phyloP scores from a whole-genome alignment of 2,888 invertebrate species.

The Sarcophaga subvicina region DNA sequence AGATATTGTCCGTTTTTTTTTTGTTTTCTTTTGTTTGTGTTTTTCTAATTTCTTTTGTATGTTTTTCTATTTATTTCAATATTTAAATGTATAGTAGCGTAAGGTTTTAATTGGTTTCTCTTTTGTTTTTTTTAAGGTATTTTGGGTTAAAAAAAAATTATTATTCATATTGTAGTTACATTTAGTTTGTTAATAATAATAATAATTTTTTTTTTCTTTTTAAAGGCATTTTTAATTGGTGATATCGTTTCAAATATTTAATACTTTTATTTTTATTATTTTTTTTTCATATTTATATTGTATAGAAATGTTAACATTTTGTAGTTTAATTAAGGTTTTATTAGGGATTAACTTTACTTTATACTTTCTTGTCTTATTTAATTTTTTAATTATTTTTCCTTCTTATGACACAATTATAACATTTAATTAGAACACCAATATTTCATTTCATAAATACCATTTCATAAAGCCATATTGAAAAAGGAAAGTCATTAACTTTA shows the following conservation, averaged over 20 bases:
- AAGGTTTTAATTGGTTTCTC: constrained; percentile 67
- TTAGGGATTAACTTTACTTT: constrained; percentile 28
- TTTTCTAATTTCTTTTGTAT: background rate
- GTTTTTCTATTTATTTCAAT: constrained; percentile 5
- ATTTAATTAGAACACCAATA: constrained; percentile 35
- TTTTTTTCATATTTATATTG: constrained; percentile 58
- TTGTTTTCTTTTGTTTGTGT: constrained; percentile 33
- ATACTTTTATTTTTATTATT: constrained; percentile 29
- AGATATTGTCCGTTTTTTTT: constrained; percentile 61
- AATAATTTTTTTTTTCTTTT: constrained; percentile 53
- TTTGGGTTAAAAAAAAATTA: constrained; percentile 32
- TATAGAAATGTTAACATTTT: constrained; percentile 66
- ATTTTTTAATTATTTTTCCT: no score
- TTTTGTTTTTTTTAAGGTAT: background rate
- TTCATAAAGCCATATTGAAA: background rate
- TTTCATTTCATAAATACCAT: background rate
- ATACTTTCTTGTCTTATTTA: background rate
- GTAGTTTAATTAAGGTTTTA: constrained; percentile 48
- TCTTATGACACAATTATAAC: constrained; percentile 9
- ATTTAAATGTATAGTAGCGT: constrained; percentile 4
- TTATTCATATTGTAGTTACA: constrained; percentile 35
- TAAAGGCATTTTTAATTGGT: constrained; percentile 71
- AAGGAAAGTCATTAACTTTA: background rate
- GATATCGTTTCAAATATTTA: constrained; percentile 69
- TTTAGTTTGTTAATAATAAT: constrained; percentile 24